Conservation (phyloP, 2,888 invertebrate genomes). For the Taenaris catops region DNA sequence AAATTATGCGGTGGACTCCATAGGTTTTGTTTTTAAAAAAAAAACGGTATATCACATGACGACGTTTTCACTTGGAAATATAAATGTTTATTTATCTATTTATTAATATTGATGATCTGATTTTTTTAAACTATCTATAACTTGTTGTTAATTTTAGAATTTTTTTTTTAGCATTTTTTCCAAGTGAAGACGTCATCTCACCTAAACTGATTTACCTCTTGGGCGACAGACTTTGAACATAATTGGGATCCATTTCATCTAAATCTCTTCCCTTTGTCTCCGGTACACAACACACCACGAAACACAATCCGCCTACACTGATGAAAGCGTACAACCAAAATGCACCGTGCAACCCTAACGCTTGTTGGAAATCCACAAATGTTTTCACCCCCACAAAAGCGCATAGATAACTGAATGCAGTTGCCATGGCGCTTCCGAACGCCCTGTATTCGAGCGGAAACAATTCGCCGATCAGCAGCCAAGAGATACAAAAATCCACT, state of each 20-base stretch:
- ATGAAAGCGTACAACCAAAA: slow-evolving; percentile 94
- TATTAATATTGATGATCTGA: too few species aligned
- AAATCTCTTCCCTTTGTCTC: slow-evolving; percentile 95
- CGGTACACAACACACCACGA: slow-evolving; percentile 92
- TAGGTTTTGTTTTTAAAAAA: slow-evolving; percentile 21
- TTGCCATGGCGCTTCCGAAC: slow-evolving; percentile 92
- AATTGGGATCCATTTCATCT: slow-evolving; percentile 91
- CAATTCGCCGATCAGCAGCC: slow-evolving; percentile 90
- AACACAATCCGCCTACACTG: slow-evolving; percentile 89
- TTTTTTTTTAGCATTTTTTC: too few species aligned
- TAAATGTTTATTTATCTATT: too few species aligned
- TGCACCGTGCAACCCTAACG: slow-evolving; percentile 88
- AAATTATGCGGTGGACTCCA: slow-evolving; percentile 66
- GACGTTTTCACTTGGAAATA: slow-evolving; percentile 30
- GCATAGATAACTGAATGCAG: slow-evolving; percentile 92
- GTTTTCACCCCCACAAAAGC: slow-evolving; percentile 93
- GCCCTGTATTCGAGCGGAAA: slow-evolving; percentile 92
- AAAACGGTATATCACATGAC: too few species aligned
- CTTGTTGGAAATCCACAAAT: slow-evolving; percentile 89
- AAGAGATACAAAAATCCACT: too few species aligned
- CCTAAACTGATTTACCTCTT: slow-evolving; percentile 50
- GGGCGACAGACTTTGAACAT: slow-evolving; percentile 71
- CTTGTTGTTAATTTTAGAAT: too few species aligned
- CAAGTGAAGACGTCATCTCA: slow-evolving; percentile 26
- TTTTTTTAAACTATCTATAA: too few species aligned